Conservation (phyloP, 1,140 invertebrate species). For the Drosophila nannoptera region DNA sequence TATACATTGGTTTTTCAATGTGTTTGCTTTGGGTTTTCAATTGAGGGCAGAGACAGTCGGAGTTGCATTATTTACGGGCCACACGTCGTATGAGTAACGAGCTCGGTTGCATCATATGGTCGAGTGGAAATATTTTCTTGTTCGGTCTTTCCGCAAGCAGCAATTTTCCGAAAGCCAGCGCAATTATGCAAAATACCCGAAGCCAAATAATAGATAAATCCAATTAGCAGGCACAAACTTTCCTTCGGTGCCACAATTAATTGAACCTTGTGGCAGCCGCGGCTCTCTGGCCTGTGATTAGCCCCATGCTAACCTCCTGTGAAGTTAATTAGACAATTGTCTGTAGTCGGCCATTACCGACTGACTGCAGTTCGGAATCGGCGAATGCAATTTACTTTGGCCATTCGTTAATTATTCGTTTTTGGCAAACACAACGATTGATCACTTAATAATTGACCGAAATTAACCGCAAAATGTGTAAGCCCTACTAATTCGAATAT, state of each 20-base stretch:
- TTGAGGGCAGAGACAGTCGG: background rate
- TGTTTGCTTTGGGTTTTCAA: background rate
- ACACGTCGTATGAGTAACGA: constrained; percentile 27
- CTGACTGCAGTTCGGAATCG: background rate
- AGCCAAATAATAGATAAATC: constrained; percentile 38
- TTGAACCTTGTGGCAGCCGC: constrained; percentile 12
- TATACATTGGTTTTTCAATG: constrained; percentile 5
- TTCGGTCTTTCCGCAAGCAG: constrained; percentile 16
- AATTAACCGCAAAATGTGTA: constrained; percentile 33
- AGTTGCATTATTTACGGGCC: constrained; percentile 24
- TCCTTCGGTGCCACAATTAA: constrained; percentile 11
- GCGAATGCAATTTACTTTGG: background rate
- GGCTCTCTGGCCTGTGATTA: constrained; percentile 16
- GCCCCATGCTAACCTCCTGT: constrained; percentile 2
- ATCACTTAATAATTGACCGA: constrained; percentile 17
- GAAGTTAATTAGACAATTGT: constrained; percentile 12
- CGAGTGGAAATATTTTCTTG: constrained; percentile 11
- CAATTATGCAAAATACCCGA: constrained; percentile 47
- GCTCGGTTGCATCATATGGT: background rate
- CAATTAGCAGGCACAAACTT: constrained; percentile 31
- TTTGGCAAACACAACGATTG: background rate
- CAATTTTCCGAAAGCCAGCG: constrained; percentile 29
- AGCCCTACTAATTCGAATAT: constrained; percentile 21
- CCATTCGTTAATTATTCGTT: background rate
- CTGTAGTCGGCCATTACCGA: background rate